Conservation (phyloP, 2,113 vertebrate species). For the Theropithecus gelada region DNA sequence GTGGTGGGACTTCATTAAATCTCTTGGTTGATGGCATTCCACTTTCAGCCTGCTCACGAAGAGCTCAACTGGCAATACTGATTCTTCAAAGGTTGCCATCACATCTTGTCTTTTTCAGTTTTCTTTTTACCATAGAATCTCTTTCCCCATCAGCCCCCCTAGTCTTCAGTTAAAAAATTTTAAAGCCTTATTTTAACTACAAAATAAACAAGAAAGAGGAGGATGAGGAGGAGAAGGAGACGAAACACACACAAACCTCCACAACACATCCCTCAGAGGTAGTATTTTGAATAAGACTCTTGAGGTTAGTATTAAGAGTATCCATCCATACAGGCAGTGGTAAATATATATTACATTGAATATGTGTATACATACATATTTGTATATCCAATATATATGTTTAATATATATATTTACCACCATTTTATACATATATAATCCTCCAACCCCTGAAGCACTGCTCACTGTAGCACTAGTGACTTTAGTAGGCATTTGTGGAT, state of each 20-base stretch:
- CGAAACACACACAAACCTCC: background rate
- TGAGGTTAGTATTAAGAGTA: background rate
- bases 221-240: background rate
- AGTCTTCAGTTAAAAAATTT: background rate
- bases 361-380: background rate
- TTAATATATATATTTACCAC: too few relatives aligned
- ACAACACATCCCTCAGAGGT: background rate
- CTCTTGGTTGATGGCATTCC: background rate
- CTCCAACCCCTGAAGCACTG: background rate
- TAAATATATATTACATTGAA: background rate
- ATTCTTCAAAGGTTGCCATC: slow-evolving; percentile 32
- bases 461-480: background rate
- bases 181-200: background rate
- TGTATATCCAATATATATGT: background rate
- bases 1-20: slow-evolving; percentile 22
- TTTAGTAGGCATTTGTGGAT: background rate
- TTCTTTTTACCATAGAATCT: background rate
- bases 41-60: background rate
- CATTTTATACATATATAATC: too few relatives aligned
- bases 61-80: background rate
- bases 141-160: background rate
- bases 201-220: background rate
- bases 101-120: background rate
- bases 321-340: background rate
- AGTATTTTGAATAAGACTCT: background rate